Percentiles rank a stretch among this genome's conserved stretches.
Conservation (phyloP, 2,888 invertebrate genomes). For the Protodeltote pygarga region DNA sequence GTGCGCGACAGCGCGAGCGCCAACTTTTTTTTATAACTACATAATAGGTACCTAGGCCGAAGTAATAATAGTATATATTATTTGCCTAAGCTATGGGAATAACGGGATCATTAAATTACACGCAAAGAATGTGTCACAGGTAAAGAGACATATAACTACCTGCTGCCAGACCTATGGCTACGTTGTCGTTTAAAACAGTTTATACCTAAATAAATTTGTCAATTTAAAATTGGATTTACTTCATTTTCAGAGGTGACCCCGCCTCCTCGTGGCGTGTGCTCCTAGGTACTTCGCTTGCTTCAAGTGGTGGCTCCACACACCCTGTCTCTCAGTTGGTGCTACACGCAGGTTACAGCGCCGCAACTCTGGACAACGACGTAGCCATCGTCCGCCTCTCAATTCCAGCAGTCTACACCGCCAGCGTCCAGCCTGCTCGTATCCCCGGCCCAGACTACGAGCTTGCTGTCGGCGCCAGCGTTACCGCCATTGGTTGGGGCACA, state of each 20-base stretch:
- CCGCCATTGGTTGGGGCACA: slow-evolving; percentile 62
- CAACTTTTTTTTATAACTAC: too few relatives aligned
- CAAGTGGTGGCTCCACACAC: slow-evolving; percentile 51
- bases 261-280: slow-evolving; percentile 56
- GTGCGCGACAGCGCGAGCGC: too few relatives aligned
- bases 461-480: slow-evolving; percentile 43
- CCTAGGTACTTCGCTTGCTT: slow-evolving; percentile 52
- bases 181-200: too few relatives aligned
- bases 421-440: slow-evolving; percentile 51
- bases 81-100: too few relatives aligned
- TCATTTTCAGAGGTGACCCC: slow-evolving; percentile 54
- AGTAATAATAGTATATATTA: too few relatives aligned
- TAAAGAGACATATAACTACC: too few relatives aligned
- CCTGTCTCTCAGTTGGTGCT: slow-evolving; percentile 39
- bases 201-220: too few relatives aligned
- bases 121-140: too few relatives aligned
- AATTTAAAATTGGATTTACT: slow-evolving; percentile 16
- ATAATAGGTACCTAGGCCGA: too few relatives aligned
- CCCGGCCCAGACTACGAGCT: slow-evolving; percentile 51
- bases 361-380: slow-evolving; percentile 54
- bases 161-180: too few relatives aligned
- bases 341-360: slow-evolving; percentile 50
- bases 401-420: slow-evolving; percentile 37
- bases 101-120: too few relatives aligned
- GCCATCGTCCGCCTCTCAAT: slow-evolving; percentile 57